phyloP scores from a whole-genome alignment of 2,888 invertebrate genomes.

The Drosophila siamana region DNA sequence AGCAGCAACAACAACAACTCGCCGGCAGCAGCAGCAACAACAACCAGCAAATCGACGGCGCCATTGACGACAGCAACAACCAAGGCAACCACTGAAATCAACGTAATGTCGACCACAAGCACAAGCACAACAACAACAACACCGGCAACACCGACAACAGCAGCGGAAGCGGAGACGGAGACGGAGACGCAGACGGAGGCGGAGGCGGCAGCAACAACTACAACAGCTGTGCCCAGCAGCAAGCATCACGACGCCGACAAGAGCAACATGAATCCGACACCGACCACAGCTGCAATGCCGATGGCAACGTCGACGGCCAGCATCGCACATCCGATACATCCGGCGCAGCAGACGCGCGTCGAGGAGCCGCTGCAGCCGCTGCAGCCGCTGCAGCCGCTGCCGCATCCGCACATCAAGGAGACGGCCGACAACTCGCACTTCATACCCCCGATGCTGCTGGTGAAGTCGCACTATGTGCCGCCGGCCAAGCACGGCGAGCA shows the following conservation, averaged over 20 bases:
- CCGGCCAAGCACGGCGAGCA: slow-evolving; percentile 77
- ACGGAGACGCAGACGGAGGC: too few relatives aligned
- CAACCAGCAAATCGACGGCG: slow-evolving; percentile 26
- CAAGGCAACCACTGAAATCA: slow-evolving; percentile 13
- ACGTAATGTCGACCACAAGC: slow-evolving; percentile 2
- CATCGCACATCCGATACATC: slow-evolving; percentile 84
- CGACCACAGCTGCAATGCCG: slow-evolving; percentile 26
- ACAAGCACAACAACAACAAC: slow-evolving; percentile 21
- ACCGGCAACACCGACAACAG: slow-evolving; percentile 24
- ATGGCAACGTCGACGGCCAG: slow-evolving; percentile 55
- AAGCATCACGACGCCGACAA: slow-evolving; percentile 10
- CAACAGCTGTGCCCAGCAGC: slow-evolving; percentile 19
- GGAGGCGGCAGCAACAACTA: too few relatives aligned
- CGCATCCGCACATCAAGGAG: slow-evolving; percentile 82
- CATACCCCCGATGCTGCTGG: slow-evolving; percentile 85
- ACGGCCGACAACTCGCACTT: slow-evolving; percentile 84
- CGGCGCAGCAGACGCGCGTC: slow-evolving; percentile 75
- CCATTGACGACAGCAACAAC: slow-evolving; percentile 34
- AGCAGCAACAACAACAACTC: slow-evolving; percentile 2
- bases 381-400: slow-evolving; percentile 64
- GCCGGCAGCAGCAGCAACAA: slow-evolving; percentile 10
- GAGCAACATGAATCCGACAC: slow-evolving; percentile 7
- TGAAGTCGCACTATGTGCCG: slow-evolving; percentile 85
- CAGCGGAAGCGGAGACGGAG: slow-evolving; percentile 21
- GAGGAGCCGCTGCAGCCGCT: slow-evolving; percentile 57